phyloP scores from a whole-genome alignment of 2,888 invertebrate genomes.

The Eumerus sabulonum region DNA sequence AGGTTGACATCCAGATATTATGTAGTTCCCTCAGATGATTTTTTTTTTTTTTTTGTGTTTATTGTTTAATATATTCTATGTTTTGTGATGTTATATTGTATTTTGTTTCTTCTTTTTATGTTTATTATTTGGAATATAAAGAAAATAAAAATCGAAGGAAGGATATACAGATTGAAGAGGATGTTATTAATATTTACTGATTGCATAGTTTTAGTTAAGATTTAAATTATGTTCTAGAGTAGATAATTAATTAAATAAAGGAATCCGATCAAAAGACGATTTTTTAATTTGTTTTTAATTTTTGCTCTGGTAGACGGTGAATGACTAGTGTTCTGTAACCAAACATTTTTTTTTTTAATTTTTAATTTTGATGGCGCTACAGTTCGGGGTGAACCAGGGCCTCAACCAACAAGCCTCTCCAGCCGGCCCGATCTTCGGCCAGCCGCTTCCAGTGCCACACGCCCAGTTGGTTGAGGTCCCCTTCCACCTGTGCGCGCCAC shows the following conservation, averaged over 20 bases:
- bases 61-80: slow-evolving; percentile 13
- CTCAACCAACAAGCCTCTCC: too few relatives aligned
- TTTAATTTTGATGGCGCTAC: too few relatives aligned
- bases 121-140: slow-evolving; percentile 32
- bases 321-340: too few relatives aligned
- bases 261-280: slow-evolving; percentile 34
- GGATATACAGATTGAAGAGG: slow-evolving; percentile 22
- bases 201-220: slow-evolving; percentile 45
- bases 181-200: slow-evolving; percentile 31
- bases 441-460: too few relatives aligned
- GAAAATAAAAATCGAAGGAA: slow-evolving; percentile 17
- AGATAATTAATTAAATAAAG: slow-evolving; percentile 53
- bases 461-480: too few relatives aligned
- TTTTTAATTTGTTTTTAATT: background rate
- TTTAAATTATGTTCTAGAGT: slow-evolving; percentile 47
- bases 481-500: too few relatives aligned
- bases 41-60: slow-evolving; percentile 22
- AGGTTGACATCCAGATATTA: slow-evolving; percentile 14
- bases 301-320: background rate
- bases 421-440: too few relatives aligned
- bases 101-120: slow-evolving; percentile 19
- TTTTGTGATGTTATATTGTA: slow-evolving; percentile 4
- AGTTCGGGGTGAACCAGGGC: too few relatives aligned
- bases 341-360: too few relatives aligned
- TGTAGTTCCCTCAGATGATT: too few relatives aligned